A percentile compares a stretch with the other conserved stretches of the same genome.
Conservation (phyloP, 2,113 vertebrate species). For the Gnathonemus longibarbis region DNA sequence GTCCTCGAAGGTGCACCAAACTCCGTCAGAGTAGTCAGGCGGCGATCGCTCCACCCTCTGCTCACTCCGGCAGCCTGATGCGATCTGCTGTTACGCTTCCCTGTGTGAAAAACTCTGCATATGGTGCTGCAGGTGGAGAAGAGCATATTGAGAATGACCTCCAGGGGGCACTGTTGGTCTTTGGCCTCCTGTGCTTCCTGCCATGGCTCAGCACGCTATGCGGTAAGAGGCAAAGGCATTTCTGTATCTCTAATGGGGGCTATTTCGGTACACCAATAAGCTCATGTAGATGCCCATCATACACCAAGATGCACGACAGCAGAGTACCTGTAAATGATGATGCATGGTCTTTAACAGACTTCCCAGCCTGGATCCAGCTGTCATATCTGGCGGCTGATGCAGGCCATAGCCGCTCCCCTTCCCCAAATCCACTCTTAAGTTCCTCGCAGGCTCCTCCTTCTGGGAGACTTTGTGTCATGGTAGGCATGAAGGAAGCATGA, state of each 20-base stretch:
- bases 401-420: not conserved
- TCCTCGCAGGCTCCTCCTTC: not conserved
- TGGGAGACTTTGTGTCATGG: not conserved
- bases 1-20: not conserved
- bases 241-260: not conserved
- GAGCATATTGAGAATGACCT: not conserved
- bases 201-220: not conserved
- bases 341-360: not conserved
- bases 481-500: no score
- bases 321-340: constrained; percentile 7
- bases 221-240: not conserved
- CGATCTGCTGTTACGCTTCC: not conserved
- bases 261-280: not conserved
- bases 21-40: not conserved
- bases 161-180: constrained; percentile 27
- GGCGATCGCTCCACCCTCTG: not conserved
- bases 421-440: not conserved
- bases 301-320: not conserved
- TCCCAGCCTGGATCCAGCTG: not conserved
- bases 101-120: not conserved
- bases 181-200: not conserved
- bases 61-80: not conserved
- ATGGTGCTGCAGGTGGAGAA: not conserved
- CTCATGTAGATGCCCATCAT: not conserved
- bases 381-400: not conserved